Base-by-base conservation (phyloP, 2,888 invertebrate species). In the Anorthoa munda region DNA sequence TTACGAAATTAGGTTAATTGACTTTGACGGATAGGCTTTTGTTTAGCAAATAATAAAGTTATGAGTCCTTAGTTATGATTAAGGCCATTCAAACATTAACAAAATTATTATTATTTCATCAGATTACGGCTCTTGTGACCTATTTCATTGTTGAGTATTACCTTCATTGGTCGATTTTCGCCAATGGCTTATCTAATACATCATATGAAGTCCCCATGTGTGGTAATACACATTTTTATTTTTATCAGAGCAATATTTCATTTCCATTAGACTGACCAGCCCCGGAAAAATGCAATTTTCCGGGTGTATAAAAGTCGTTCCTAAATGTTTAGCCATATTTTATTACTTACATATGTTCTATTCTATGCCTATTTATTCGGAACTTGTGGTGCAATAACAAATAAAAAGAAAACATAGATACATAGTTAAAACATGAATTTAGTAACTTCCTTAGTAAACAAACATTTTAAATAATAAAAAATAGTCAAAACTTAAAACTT, bases 171-270 rank as follows among this genome's bases (percentile, higher is more conserved):
- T 45, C 5, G 58, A 39, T 59, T 61, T 53, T 4, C 13, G 31
- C 46, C 12, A n/a, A 31, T 61, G 3, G 61, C 13, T 46, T 31
- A 55, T 55, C 21, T 39, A 39, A 58, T 76, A 75, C 48, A 60
- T 76, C 59, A 53, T 11, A 18, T 75, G 21, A 13, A 75, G 53
- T 48, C 18, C 53, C 69, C 53, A 60, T 60, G 39, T 75, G 68
- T 53, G 53, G n/a, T 60, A 53, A 68, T 68, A 76, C 59, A 76
- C 48, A 55, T 68, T 75, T 75, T 75, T 75, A 69, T 76, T 69
- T 75, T 60, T 76, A 77, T 76, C 53, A 69, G 18, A 45, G 39
- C 69, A 50, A 69, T 75, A 75, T 69, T 69, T 75, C 75, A 76
- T 69, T 76, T 75, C 77, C 77, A 75, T 55, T 53, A 15, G 69